Base-by-base conservation (phyloP, 2,797 vertebrate genomes). In the Tympanoctomys barrerae region DNA sequence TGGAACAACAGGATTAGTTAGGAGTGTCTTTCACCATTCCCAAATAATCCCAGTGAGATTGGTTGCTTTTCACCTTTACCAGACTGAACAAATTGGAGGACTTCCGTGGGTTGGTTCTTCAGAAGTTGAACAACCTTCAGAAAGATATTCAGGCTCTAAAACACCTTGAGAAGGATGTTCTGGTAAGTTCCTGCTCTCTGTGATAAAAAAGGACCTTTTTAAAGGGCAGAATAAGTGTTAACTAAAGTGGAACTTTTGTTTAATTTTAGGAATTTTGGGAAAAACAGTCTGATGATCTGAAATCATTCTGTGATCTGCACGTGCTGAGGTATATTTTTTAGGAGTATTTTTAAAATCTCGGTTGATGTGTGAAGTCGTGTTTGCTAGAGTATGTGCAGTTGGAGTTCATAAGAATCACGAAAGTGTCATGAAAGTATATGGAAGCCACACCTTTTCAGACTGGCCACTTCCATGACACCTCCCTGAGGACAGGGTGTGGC, bases 241-340 rank as follows among this genome's bases (percentile, higher is more conserved):
- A 5, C 0, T 12, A 81, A 81, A 77, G 57, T 12, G 81, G 70
- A 80, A 0, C 18, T 86, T 93, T 42, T 88, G 46, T 93, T 84
- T 52, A 36, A 94, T 95, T 97, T 85, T 94, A 99, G 99, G 99
- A 98, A 33, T 99, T 99, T 94, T 99, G 99, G 98, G 98, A 98
- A 28, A 95, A 94, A 0, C 98, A 99, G 95, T 98, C 98, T 7
- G 89, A 98, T 91, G 98, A 98, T 62, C 96, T 99, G 88, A 97
- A 96, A 19, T 97, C 98, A 5, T 99, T 99, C 98, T 99, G 98
- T 91, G 97, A 98, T 5, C 78, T 96, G 70, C 98, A 99, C 93
- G 98, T 98, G 73, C 97, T 98, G 91, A 99, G 99, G 99, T 99
- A 98, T 0, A 61, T 64, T 94, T 62, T 94, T 82, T 13, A 28